Evolutionary conservation across 1,140 invertebrate species (phyloP), one percentile per base, ranked within the genome.

Genomic region (Pogonomyrmex barbatus): DNA sequence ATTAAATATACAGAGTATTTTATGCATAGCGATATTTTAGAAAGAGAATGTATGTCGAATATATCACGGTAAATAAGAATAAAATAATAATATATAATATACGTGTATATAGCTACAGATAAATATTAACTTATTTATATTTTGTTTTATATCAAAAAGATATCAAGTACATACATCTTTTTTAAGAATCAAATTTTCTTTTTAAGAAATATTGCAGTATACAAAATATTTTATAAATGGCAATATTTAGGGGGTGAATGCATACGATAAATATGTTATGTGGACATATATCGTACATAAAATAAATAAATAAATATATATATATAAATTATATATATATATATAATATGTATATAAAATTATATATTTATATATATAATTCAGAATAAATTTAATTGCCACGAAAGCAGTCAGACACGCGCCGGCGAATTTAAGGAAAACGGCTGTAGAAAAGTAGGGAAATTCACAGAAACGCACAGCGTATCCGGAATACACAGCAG

Each of bases 401-500:
- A 14, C 17, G n/a, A 81, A 56, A 12, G 50, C n/a, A 42, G 30
- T 58, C 47, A 10, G 4, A 83, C 62, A n/a, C 9, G 47, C 42
- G 39, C 65, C 33, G 10, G 24, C 4, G 9, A 36, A 10, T 42
- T 2, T 52, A 10, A 33, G 5, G 54, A 63, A 73, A 81, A 75
- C 10, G 47, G 33, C 17, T 2, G 6, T 56, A 33, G 50, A 52
- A 67, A 86, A 63, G 47, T 45, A 68, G 86, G 78, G 70, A 86
- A 86, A 90, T 52, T 52, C 33, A 42, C 33, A 85, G 52, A 81
- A 77, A 83, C 68, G 70, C 54, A 30, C 50, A 62, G 24, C n/a
- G 62, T 79, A 88, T 90, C 85, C 79, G 86, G 90, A 75, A 90
- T 85, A 8, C 92, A 88, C 91, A 85, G 75, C 83, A 77, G 87